These are phyloP conservation scores for Drosophila buzzatii DNA, from an alignment of 2,888 invertebrate genomes.

Conservation along the genomic window DNA sequence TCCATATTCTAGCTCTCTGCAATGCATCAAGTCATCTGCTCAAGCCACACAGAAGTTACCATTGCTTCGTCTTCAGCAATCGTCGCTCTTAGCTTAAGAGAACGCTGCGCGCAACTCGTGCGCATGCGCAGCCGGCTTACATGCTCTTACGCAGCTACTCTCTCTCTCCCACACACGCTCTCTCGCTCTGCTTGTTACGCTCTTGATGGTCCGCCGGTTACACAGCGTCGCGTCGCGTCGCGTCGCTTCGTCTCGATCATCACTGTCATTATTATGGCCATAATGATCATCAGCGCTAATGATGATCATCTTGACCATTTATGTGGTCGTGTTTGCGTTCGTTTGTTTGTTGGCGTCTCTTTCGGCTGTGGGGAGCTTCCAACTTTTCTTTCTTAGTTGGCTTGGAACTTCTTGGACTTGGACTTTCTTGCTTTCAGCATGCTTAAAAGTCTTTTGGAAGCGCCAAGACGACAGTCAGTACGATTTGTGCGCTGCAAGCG, in stretches of 20 bases:
- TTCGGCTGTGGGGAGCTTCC: constrained; percentile 51
- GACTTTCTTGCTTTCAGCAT: constrained; percentile 76
- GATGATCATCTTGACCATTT: constrained; percentile 69
- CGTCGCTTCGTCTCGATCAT: constrained; percentile 14
- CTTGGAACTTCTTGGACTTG: constrained; percentile 72
- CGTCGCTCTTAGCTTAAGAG: constrained; percentile 58
- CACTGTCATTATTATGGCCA: constrained; percentile 16
- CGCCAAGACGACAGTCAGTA: constrained; percentile 72
- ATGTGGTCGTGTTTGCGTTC: constrained; percentile 14
- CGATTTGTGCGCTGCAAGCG: constrained; percentile 73
- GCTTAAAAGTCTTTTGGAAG: constrained; percentile 81
- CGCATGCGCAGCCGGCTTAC: constrained; percentile 57
- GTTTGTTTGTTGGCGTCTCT: constrained; percentile 38
- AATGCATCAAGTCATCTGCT: constrained; percentile 10
- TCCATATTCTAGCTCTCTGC: background rate
- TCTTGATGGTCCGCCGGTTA: constrained; percentile 48
- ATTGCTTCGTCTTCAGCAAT: background rate
- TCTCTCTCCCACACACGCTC: constrained; percentile 7
- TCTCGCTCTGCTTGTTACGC: constrained; percentile 14
- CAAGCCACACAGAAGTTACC: background rate
- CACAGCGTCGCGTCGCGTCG: constrained; percentile 26
- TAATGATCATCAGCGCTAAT: constrained; percentile 11
- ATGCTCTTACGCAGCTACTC: constrained; percentile 27
- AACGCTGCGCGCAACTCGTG: constrained; percentile 2
- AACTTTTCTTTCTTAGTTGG: constrained; percentile 74